Percentiles rank a stretch among this genome's conserved stretches.
phyloP scores from a whole-genome alignment of 2,888 invertebrate species.

The Cataglyphis rosenhaueri region DNA sequence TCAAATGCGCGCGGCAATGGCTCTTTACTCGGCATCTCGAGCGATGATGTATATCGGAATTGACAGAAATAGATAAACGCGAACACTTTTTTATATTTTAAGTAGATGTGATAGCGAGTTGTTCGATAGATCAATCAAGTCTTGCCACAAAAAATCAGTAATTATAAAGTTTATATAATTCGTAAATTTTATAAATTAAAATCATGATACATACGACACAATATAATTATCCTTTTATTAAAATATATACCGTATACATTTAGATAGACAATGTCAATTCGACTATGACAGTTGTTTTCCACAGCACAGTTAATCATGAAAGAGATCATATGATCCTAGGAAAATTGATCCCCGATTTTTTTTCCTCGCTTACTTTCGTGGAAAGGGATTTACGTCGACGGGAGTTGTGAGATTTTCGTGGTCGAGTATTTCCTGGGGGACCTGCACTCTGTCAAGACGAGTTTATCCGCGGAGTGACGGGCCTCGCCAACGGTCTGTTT shows the following conservation, averaged over 20 bases:
- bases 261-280: background rate
- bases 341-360: slow-evolving; percentile 62
- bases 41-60: background rate
- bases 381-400: slow-evolving; percentile 64
- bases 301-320: background rate
- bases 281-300: slow-evolving; percentile 5
- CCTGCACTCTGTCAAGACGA: slow-evolving; percentile 75
- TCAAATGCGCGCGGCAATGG: slow-evolving; percentile 11
- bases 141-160: background rate
- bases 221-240: background rate
- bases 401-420: slow-evolving; percentile 64
- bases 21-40: background rate
- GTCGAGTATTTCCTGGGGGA: slow-evolving; percentile 71
- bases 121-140: background rate
- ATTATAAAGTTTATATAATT: background rate
- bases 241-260: background rate
- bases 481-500: slow-evolving; percentile 67
- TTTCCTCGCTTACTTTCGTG: slow-evolving; percentile 44
- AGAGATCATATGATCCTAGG: slow-evolving; percentile 33
- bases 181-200: background rate
- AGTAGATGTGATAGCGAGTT: background rate
- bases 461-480: slow-evolving; percentile 74
- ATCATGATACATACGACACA: background rate
- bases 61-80: background rate
- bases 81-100: background rate